Evolutionary conservation across 1,140 invertebrate species (phyloP), one percentile per base, ranked within the genome.

Genomic region (Saccostrea cuccullata): DNA sequence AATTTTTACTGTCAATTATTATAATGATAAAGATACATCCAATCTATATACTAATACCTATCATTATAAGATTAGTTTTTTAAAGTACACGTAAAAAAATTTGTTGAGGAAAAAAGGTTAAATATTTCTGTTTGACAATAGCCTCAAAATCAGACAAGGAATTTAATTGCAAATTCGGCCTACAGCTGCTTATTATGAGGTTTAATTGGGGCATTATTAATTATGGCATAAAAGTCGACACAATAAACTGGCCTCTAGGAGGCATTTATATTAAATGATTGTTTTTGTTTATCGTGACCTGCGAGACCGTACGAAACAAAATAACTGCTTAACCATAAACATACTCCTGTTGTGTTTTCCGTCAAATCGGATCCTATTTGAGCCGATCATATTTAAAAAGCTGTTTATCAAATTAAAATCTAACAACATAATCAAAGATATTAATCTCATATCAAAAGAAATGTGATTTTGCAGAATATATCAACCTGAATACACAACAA

Each of bases 351-450:
- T 77, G 70, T 77, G 70, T 77, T 26, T 77, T 77, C 13, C 70
- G 11, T 77, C 26, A 26, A 77, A 77, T 77, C 70, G 30, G 70
- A 77, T 77, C 70, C 70, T 36, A 36, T 77, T 12, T 77, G 70
- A 77, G 70, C 70, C 70, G 70, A 77, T 77, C 70, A 77, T 77
- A 77, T 77, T 77, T 30, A 77, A 77, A 77, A 77, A 77, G 70
- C 70, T 77, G 70, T 77, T 77, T 77, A 77, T 77, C 70, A 77
- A 77, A 77, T 77, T 77, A 77, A 77, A 77, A 77, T 77, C 70
- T 36, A 26, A 77, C 70, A 77, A 77, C 70, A 77, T 77, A 77
- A 77, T 77, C 70, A 77, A 77, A 77, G 70, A 77, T 77, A 77
- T 77, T 77, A 77, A 77, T 77, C 70, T 77, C 30, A 77, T 77